phyloP scores from a whole-genome alignment of 2,113 vertebrate genomes.

The Phalacrocorax aristotelis region DNA sequence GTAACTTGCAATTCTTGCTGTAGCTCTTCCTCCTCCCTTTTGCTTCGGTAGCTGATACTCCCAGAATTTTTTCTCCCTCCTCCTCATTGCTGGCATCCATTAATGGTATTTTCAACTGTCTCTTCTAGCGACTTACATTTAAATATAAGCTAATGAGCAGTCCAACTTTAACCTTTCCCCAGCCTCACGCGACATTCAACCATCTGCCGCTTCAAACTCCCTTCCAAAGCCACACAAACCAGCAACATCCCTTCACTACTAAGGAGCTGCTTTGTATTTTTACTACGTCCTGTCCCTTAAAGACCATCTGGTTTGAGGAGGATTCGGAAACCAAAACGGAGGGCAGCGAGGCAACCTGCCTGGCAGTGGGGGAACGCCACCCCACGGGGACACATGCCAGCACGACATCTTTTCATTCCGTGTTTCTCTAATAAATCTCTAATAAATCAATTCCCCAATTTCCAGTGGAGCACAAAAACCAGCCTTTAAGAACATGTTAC shows the following conservation, averaged over 20 bases:
- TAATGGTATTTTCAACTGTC: not conserved
- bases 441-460: not conserved
- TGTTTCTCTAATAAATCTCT: not conserved
- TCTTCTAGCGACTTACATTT: not conserved
- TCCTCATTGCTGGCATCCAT: not conserved
- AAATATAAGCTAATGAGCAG: not conserved
- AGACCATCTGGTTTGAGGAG: not conserved
- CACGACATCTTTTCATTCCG: fast-evolving
- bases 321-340: fast-evolving
- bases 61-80: not conserved
- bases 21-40: not conserved
- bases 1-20: too few relatives aligned
- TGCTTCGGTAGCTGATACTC: not conserved
- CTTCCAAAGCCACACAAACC: not conserved
- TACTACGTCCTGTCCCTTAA: fast-evolving
- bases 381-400: not conserved
- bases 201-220: not conserved
- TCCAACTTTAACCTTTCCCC: not conserved
- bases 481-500: not conserved
- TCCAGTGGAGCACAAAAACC: not conserved
- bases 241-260: too few relatives aligned
- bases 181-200: not conserved
- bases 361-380: fast-evolving
- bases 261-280: not conserved
- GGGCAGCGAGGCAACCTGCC: not conserved